Evolutionary conservation across 35 echinoderm and acorn worm species (phyloP).

Genomic region (Apostichopus parvimensis): DNA sequence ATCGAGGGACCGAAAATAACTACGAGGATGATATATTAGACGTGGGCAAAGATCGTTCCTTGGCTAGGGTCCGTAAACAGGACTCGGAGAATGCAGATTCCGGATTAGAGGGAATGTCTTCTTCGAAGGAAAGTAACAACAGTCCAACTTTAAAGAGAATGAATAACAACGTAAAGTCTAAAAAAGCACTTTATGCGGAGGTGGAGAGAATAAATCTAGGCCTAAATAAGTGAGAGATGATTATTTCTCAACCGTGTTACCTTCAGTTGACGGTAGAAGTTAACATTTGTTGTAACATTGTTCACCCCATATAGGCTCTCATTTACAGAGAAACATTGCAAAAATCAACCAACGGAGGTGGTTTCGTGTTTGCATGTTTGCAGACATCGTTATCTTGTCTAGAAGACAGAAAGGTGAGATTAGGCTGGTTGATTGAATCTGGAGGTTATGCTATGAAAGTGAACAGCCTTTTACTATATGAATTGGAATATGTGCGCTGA

Average conservation of each 20-base stretch:
- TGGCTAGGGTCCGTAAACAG: not conserved
- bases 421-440: too few relatives aligned
- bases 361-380: too few relatives aligned
- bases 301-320: too few relatives aligned
- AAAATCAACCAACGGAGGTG: too few relatives aligned
- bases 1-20: constrained; percentile 2
- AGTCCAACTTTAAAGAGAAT: constrained; percentile 27
- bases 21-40: constrained; percentile 4
- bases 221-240: not conserved
- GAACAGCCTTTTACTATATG: too few relatives aligned
- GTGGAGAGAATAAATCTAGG: constrained; percentile 24
- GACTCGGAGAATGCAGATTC: constrained; percentile 15
- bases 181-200: constrained; percentile 29
- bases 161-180: constrained; percentile 14
- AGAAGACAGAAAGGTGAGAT: too few relatives aligned
- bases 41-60: not conserved
- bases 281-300: too few relatives aligned
- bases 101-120: constrained; percentile 26
- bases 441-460: too few relatives aligned
- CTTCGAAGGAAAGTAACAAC: constrained; percentile 14
- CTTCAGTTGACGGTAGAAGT: too few relatives aligned
- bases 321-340: too few relatives aligned
- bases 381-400: too few relatives aligned
- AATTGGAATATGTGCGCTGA: too few relatives aligned
- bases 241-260: not conserved